Evolutionary conservation across 1,140 invertebrate species (phyloP).

Genomic region (Linepithema humile): DNA sequence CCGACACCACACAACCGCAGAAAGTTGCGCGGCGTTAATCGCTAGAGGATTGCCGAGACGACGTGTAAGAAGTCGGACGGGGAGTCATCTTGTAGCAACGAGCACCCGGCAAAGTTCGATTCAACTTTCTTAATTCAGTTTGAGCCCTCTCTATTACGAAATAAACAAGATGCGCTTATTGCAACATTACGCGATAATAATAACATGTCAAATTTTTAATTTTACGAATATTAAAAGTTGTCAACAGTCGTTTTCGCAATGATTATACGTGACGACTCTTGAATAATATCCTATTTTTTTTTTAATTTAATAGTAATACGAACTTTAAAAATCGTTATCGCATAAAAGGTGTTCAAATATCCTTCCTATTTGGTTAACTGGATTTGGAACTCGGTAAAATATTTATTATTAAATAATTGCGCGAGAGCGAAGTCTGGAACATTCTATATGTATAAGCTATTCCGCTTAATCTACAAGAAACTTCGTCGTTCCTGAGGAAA

Average conservation of each 20-base stretch:
- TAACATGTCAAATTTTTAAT: background rate
- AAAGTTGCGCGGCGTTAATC: constrained; percentile 40
- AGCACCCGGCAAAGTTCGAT: background rate
- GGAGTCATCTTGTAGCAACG: background rate
- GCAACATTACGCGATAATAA: background rate
- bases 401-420: background rate
- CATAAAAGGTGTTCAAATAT: no score
- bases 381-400: background rate
- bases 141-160: background rate
- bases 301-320: no score
- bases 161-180: background rate
- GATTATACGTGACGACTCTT: no score
- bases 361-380: background rate
- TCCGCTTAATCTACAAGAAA: background rate
- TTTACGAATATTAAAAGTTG: background rate
- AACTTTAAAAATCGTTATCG: no score
- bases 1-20: background rate
- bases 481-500: constrained; percentile 68
- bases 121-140: background rate
- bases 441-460: background rate
- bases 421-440: background rate
- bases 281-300: no score
- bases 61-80: background rate
- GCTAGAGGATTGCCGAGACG: constrained; percentile 21
- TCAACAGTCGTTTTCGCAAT: no score